Base-by-base conservation (phyloP, 2,797 vertebrate species). In the Nothura maculosa region DNA sequence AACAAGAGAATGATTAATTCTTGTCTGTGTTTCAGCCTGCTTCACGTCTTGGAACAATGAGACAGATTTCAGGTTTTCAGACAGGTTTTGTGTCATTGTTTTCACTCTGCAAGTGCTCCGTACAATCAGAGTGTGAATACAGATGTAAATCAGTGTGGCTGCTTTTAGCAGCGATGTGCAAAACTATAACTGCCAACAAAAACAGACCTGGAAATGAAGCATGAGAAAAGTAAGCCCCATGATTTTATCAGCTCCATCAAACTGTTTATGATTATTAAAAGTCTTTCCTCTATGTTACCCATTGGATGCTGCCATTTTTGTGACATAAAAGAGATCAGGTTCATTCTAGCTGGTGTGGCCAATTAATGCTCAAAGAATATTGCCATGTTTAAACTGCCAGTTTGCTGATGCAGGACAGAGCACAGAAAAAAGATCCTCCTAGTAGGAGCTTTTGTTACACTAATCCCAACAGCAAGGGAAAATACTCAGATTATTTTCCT, bases 401-500 rank as follows among this genome's bases (percentile, higher is more conserved):
- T 72, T 67, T 69, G 36, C 66, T 66, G 55, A 61, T 85, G 68
- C 63, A 3, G 2, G 48, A 45, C 69, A 57, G n/a, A 58, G 30
- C 28, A 63, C 67, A 87, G 68, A 78, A 90, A 60, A 89, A 40
- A 89, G n/a, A 36, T 73, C 54, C 17, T 74, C 61, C 67, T 81
- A 92, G 78, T 21, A 19, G 14, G 30, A 87, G 27, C 70, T 88
- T 94, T 92, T 89, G 48, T 92, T 86, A 50, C 0, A 94, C 73
- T 42, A 80, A 67, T 73, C 38, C 74, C 89, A 62, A 58, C 0
- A 11, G 79, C 74, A 69, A 68, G 70, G 91, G 70, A 79, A 90
- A 91, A 93, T 91, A 92, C 61, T 85, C 66, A 66, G 81, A 55
- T 94, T 86, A 54, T 85, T 94, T 92, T 94, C 92, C 93, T 55